Base-by-base conservation (phyloP, 2,888 invertebrate genomes). In the Formica aserva region DNA sequence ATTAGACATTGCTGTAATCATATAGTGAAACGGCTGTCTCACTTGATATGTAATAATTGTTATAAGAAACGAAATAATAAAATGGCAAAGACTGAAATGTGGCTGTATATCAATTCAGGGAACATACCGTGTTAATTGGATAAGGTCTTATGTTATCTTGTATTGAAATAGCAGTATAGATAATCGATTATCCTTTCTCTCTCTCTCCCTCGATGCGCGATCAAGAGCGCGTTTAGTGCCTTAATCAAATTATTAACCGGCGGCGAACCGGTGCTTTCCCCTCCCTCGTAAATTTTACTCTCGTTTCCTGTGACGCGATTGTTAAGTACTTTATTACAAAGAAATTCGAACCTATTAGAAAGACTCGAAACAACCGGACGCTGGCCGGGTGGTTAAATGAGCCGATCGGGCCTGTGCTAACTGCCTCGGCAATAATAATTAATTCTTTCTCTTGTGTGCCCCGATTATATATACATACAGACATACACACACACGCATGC, bases 61-160 rank as follows among this genome's bases (percentile, higher is more conserved):
- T 91, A 87, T 89, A 85, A 91, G 76, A 80, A 86, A 85, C 77
- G 74, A 88, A 76, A 83, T 82, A 85, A 87, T 76, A 85, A 77
- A 89, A 90, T 88, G 91, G 92, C 88, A 88, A 93, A 94, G 93
- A 94, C 94, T 94, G 94, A 94, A 91, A 92, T 91, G 71, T 60
- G 93, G 92, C 93, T 93, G 92, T 92, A 92, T 88, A 90, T 91
- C 92, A 91, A 93, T 93, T 94, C 93, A 94, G 93, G 93, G 94
- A 94, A 92, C 92, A 93, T 93, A 91, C 89, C 60, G 81, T 72
- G 69, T 88, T 91, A 91, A 91, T 80, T 80, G 85, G 83, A 77
- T 87, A 88, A 87, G 74, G 86, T 92, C 88, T 91, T 88, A 77
- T 88, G 86, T 84, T 84, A 82, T 86, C 83, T 67, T 82, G 84